Evolutionary conservation across 2,888 invertebrate species (phyloP), one percentile per base, ranked within the genome.

Genomic region (Sinotaia quadrata): DNA sequence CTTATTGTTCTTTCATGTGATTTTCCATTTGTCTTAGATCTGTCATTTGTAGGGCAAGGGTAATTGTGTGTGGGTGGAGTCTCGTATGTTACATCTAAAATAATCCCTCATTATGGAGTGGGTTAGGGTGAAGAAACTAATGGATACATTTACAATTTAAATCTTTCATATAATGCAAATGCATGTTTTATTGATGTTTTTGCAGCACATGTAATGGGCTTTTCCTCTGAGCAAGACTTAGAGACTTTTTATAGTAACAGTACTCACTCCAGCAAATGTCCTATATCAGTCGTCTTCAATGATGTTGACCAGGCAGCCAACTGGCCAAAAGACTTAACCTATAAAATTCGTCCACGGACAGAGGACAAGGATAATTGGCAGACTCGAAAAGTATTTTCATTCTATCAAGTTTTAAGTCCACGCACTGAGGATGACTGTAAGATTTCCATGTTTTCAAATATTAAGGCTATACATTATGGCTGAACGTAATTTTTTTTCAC

Each of bases 311-410:
- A 18, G 5, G 54, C 44, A 33, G 31, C 44, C 4, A 31, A 54
- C 44, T 44, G 37, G 41, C 65, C 65, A 21, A 2, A 27, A 3
- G 24, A 65, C 21, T 21, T 65, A 12, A 65, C 41, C 12, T 65
- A 56, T 56, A 65, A 33, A 10, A 21, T 65, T 31, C 56, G 65
- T 2, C 65, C 63, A n/a, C 33, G 15, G 1, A 44, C 65, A 21
- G n/a, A 12, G 7, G 47, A 56, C 24, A 52, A 65, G 2, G 65
- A 65, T 56, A 65, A 56, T 33, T 65, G 65, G 65, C 41, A 56
- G 18, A 65, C 65, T 5, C 56, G 21, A n/a, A 27, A 10, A n/a
- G 56, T 65, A 31, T 65, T 65, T 24, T 52, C 65, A 3, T 65
- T 65, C 44, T 56, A 52, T 33, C 65, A 65, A n/a, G 56, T 33